Base-by-base conservation (phyloP, 2,888 invertebrate genomes). In the Thymelicus lineola region DNA sequence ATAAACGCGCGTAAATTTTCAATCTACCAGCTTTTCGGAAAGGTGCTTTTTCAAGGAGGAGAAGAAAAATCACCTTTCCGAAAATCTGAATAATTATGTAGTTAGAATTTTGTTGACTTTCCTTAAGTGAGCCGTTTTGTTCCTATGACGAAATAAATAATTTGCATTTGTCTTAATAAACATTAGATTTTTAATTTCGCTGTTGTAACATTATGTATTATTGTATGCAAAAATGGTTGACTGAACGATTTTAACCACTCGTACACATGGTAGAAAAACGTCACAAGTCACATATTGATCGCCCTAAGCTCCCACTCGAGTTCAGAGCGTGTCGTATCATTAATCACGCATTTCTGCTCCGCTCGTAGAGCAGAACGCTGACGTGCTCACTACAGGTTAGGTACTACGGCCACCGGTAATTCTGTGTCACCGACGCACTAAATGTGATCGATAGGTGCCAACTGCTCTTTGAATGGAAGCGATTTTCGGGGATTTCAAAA, bases 261-360 rank as follows among this genome's bases (percentile, higher is more conserved):
- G 53, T 20, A 55, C n/a, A 28, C 14, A 55, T 35, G 14, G 7
- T 35, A 14, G 4, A 53, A 55, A 10, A 55, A 58, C 38, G 58
- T 58, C 58, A 58, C 38, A 58, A 36, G 58, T 58, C 60, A 61
- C 48, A 46, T 45, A 62, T 48, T 35, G 48, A 62, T 62, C 62
- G 48, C 20, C 14, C 2, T 28, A 61, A 61, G 28, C 60, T 28
- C 15, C 62, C 48, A 48, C 62, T 62, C 46, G 62, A 62, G 62
- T 46, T 48, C 62, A 62, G 48, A 62, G 36, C 62, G 62, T 62
- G 62, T 48, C 62, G 28, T 62, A 62, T 62, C 62, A 62, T 62
- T 62, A 62, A 62, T 62, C 62, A 62, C 62, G 62, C 45, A 36
- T 62, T 48, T 62, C 62, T 46, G 62, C 60, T 61, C 60, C 17